These are phyloP conservation scores for Aphis craccivora DNA, from an alignment of 1,140 invertebrate genomes.

Conservation along the genomic window DNA sequence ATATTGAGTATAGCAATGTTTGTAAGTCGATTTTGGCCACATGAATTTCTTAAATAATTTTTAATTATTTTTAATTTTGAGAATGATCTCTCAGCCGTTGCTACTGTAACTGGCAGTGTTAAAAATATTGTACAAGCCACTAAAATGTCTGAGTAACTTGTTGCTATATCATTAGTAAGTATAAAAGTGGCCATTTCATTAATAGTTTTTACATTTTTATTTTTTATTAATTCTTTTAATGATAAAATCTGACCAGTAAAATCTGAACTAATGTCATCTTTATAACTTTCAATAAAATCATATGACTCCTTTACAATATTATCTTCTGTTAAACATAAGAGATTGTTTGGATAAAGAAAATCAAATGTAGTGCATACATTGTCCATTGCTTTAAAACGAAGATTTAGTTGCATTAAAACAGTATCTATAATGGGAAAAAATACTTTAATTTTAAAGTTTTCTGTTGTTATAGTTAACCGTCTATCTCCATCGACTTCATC, in stretches of 20 bases:
- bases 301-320: neutral
- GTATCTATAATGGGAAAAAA: neutral
- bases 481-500: neutral
- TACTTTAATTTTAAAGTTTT: neutral
- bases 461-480: neutral
- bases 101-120: constrained; percentile 61
- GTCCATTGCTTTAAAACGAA: neutral
- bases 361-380: neutral
- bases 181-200: neutral
- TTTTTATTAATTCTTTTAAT: constrained; percentile 11
- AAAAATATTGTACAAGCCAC: neutral
- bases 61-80: constrained; percentile 63
- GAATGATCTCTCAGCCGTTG: constrained; percentile 61
- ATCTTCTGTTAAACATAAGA: neutral
- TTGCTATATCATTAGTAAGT: neutral
- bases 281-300: neutral
- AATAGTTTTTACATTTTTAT: neutral
- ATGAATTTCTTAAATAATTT: constrained; percentile 62
- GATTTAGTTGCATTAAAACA: neutral
- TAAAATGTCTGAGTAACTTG: neutral
- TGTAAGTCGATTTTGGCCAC: constrained; percentile 60
- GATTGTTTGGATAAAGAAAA: neutral
- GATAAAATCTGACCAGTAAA: neutral
- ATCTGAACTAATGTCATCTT: neutral
- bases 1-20: constrained; percentile 44